Percentiles rank a stretch among this genome's conserved stretches.
These are phyloP conservation scores for Hermodice carunculata DNA, from an alignment of 2,888 invertebrate species.

Conservation along the genomic window DNA sequence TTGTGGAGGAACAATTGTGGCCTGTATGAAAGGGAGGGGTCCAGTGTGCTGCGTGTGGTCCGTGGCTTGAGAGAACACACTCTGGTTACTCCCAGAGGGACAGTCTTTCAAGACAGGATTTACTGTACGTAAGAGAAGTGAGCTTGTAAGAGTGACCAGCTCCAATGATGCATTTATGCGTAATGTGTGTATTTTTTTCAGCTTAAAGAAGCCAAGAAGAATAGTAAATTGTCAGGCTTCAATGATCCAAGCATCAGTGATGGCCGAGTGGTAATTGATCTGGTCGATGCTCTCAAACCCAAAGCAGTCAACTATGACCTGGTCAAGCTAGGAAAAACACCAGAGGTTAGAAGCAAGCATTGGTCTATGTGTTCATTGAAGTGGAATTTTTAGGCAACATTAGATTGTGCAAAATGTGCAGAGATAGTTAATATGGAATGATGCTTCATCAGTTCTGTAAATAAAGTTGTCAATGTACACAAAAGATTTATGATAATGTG, in stretches of 20 bases:
- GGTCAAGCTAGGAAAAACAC: slow-evolving; percentile 82
- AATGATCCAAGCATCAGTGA: slow-evolving; percentile 91
- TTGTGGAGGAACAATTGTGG: too few species aligned
- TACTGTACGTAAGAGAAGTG: too few species aligned
- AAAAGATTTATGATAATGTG: not conserved
- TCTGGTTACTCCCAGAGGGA: too few species aligned
- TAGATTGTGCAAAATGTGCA: not conserved
- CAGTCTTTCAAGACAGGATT: too few species aligned
- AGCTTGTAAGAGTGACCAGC: too few species aligned
- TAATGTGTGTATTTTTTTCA: slow-evolving; percentile 33
- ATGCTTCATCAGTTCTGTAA: not conserved
- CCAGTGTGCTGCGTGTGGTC: too few species aligned
- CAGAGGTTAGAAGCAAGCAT: slow-evolving; percentile 87
- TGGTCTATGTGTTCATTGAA: too few species aligned
- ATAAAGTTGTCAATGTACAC: not conserved
- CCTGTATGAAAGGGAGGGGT: too few species aligned
- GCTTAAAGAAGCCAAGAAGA: slow-evolving; percentile 69
- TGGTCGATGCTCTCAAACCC: slow-evolving; percentile 97
- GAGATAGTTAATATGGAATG: too few species aligned
- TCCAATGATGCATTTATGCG: too few species aligned
- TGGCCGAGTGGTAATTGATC: slow-evolving; percentile 92
- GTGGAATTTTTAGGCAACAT: not conserved
- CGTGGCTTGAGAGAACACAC: too few species aligned
- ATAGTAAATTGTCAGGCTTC: slow-evolving; percentile 69
- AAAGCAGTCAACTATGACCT: slow-evolving; percentile 95